Percentiles rank a stretch among this genome's conserved stretches.
Evolutionary conservation across 2,797 vertebrate species (phyloP).

Genomic region (Aythya fuligula): DNA sequence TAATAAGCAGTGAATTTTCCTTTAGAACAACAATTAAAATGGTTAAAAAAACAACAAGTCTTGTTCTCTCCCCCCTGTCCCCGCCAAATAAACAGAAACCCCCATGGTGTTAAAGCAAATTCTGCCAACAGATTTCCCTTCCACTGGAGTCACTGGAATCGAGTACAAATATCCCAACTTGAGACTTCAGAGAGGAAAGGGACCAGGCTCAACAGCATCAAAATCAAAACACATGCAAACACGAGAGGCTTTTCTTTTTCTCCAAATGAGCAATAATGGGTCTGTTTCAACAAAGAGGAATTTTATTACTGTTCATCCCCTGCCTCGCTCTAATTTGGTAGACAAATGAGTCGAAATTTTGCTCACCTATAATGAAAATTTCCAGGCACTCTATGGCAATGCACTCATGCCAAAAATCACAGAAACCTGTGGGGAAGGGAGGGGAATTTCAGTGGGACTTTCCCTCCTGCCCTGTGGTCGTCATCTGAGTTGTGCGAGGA

Average conservation of each 20-base stretch:
- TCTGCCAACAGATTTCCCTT: not conserved
- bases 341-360: slow-evolving; percentile 73
- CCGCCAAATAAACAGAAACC: not conserved
- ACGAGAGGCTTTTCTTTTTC: slow-evolving; percentile 37
- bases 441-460: slow-evolving; percentile 75
- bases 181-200: not conserved
- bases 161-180: slow-evolving; percentile 1
- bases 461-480: slow-evolving; percentile 38
- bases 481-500: slow-evolving; percentile 20
- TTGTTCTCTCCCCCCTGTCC: not conserved
- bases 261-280: slow-evolving; percentile 64
- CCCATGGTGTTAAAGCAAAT: not conserved
- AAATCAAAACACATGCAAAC: slow-evolving; percentile 57
- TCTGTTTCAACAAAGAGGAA: slow-evolving; percentile 62
- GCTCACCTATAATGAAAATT: slow-evolving; percentile 71
- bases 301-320: slow-evolving; percentile 64
- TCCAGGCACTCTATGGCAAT: slow-evolving; percentile 63
- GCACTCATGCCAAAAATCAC: slow-evolving; percentile 65
- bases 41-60: not conserved
- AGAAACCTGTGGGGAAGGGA: slow-evolving; percentile 64
- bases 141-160: not conserved
- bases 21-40: slow-evolving; percentile 56
- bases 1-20: slow-evolving; percentile 72
- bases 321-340: slow-evolving; percentile 70
- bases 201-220: not conserved